These are phyloP conservation scores for Capreolus pygargus DNA, from an alignment of 2,113 vertebrate species.

Conservation along the genomic window DNA sequence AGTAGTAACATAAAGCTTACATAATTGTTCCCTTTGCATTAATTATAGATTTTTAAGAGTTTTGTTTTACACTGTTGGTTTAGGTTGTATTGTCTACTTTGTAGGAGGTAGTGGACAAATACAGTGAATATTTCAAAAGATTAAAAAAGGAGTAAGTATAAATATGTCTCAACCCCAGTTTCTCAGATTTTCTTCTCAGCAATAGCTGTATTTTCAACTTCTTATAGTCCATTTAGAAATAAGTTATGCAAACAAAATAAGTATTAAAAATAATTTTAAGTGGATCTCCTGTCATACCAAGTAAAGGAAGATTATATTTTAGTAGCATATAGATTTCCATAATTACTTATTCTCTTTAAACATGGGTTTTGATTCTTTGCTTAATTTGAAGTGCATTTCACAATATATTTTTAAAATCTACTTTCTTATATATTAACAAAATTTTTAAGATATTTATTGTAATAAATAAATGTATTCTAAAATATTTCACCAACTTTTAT, in stretches of 20 bases:
- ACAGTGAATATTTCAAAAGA: background rate
- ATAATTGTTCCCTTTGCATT: background rate
- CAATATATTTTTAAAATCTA: background rate
- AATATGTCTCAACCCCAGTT: background rate
- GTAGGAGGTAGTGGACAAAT: background rate
- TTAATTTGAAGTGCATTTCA: background rate
- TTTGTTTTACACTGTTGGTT: background rate
- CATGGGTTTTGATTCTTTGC: background rate
- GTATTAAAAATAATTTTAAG: slow-evolving; percentile 5
- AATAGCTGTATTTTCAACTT: background rate
- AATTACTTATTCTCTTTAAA: slow-evolving; percentile 2
- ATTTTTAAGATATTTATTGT: background rate
- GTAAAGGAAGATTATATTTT: background rate
- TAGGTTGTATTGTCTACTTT: background rate
- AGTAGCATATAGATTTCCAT: background rate
- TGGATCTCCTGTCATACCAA: background rate
- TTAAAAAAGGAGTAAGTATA: background rate
- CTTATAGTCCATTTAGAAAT: background rate
- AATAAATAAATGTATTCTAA: background rate
- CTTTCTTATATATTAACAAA: background rate
- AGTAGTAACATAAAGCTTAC: background rate
- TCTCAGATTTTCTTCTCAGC: background rate
- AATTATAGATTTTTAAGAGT: background rate
- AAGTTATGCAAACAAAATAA: background rate
- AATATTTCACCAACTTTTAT: background rate